phyloP scores from a whole-genome alignment of 2,888 invertebrate genomes.

The Empis stercorea region DNA sequence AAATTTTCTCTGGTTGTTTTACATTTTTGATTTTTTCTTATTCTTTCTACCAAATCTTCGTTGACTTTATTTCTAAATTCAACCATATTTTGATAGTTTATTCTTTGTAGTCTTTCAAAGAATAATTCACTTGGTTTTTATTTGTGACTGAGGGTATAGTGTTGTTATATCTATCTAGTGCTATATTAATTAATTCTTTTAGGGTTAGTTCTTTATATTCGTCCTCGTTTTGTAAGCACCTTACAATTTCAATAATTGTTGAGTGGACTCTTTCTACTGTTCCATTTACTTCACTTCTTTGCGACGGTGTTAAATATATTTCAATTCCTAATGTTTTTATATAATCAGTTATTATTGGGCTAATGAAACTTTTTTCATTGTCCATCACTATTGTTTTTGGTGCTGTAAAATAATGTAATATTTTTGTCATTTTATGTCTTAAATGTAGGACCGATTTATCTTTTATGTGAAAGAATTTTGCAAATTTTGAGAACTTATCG shows the following conservation, averaged over 20 bases:
- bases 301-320: neutral
- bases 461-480: neutral
- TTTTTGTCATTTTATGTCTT: too few relatives aligned
- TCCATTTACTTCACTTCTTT: constrained; percentile 5
- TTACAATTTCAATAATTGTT: constrained; percentile 6
- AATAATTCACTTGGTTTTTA: constrained; percentile 2
- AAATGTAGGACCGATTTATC: too few relatives aligned
- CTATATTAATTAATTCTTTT: constrained; percentile 3
- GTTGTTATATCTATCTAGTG: constrained; percentile 3
- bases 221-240: constrained; percentile 1
- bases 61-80: constrained; percentile 1
- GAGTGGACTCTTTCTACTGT: constrained; percentile 7
- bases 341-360: constrained; percentile 1
- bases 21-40: neutral
- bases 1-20: neutral
- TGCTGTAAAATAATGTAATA: neutral
- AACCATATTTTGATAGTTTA: constrained; percentile 1
- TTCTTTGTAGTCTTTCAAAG: neutral
- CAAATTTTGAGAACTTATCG: neutral
- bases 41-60: neutral
- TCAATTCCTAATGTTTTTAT: constrained; percentile 3
- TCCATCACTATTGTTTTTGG: constrained; percentile 2
- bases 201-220: neutral
- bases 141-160: constrained; percentile 4
- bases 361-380: constrained; percentile 3